Evolutionary conservation across 2,888 invertebrate species (phyloP).

Genomic region (Koerneria pararmatus): DNA sequence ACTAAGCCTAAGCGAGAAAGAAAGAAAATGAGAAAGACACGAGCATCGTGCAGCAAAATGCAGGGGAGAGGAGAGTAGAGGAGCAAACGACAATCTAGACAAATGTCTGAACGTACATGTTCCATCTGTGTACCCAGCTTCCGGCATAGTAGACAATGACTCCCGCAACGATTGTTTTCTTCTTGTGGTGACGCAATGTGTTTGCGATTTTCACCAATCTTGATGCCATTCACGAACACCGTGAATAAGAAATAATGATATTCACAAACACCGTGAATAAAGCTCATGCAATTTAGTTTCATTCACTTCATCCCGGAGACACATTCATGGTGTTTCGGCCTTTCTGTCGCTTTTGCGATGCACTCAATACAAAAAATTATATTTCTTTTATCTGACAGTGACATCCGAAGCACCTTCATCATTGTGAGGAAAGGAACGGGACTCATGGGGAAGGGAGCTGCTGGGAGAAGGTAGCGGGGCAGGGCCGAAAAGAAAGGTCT

Average conservation of each 20-base stretch:
- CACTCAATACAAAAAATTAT: too few species aligned
- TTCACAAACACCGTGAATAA: too few species aligned
- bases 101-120: too few species aligned
- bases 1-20: too few species aligned
- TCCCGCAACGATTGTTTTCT: conserved; percentile 42
- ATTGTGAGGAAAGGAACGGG: neutral
- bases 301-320: neutral
- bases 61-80: too few species aligned
- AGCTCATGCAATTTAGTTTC: too few species aligned
- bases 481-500: conserved; percentile 1
- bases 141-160: conserved; percentile 37
- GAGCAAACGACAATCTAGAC: too few species aligned
- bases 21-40: too few species aligned
- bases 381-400: conserved; percentile 6
- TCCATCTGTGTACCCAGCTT: conserved; percentile 29
- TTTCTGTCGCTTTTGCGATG: too few species aligned
- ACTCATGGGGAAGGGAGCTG: neutral
- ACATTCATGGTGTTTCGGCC: neutral
- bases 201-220: conserved; percentile 29
- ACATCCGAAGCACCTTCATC: too few species aligned
- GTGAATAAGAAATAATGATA: too few species aligned
- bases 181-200: conserved; percentile 44
- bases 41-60: too few species aligned
- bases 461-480: neutral
- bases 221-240: conserved; percentile 29